These are phyloP conservation scores for Laothoe populi DNA, from an alignment of 2,888 invertebrate genomes.

Conservation along the genomic window DNA sequence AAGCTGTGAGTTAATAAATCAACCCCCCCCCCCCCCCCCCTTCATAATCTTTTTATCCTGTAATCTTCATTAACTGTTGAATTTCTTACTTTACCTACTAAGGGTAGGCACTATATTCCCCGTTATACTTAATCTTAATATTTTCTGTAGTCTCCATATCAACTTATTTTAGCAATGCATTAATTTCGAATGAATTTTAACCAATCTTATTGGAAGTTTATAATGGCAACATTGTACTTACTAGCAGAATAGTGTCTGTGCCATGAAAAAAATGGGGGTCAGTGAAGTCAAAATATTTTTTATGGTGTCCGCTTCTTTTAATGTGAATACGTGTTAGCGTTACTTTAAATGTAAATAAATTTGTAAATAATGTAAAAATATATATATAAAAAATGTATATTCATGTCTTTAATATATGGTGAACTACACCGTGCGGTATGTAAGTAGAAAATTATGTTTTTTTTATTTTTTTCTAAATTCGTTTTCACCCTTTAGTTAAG, in stretches of 20 bases:
- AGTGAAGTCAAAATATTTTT: constrained; percentile 6
- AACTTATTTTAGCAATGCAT: too few relatives aligned
- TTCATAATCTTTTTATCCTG: too few relatives aligned
- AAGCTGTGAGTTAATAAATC: too few relatives aligned
- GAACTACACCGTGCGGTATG: constrained; percentile 52
- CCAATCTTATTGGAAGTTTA: too few relatives aligned
- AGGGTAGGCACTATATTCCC: too few relatives aligned
- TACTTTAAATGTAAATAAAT: constrained; percentile 38
- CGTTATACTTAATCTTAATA: too few relatives aligned
- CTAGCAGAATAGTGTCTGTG: background rate
- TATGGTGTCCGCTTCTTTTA: constrained; percentile 50
- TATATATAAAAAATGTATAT: constrained; percentile 64
- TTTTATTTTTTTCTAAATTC: constrained; percentile 54
- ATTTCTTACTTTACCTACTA: too few relatives aligned
- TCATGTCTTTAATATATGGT: constrained; percentile 59
- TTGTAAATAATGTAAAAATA: constrained; percentile 70
- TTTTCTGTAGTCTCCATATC: too few relatives aligned
- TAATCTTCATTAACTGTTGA: too few relatives aligned
- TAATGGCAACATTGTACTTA: background rate
- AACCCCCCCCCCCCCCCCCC: too few relatives aligned
- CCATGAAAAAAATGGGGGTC: background rate
- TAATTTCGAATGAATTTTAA: too few relatives aligned
- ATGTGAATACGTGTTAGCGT: constrained; percentile 46
- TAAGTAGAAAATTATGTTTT: constrained; percentile 64
- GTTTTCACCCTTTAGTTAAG: constrained; percentile 50